Base-by-base conservation (phyloP, 2,113 vertebrate species). In the Ageneiosus marmoratus region DNA sequence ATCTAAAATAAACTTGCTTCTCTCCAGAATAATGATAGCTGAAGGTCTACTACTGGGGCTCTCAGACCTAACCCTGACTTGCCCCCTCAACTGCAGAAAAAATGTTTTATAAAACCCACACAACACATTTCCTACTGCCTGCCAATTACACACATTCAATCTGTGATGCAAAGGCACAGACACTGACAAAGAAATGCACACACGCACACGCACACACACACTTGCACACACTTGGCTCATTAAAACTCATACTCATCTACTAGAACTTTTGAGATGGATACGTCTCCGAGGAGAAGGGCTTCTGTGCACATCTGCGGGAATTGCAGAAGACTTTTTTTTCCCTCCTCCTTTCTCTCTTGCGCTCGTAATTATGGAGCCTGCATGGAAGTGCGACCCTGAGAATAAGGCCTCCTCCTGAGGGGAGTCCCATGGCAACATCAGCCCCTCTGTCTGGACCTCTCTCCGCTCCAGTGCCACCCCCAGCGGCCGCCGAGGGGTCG, bases 351-450 rank as follows among this genome's bases (percentile, higher is more conserved):
- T 44, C 80, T 70, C 73, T 80, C 79, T 83, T 53, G 46, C 65
- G 90, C 91, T 93, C 89, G 91, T 94, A 94, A 94, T 94, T 94
- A 93, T 91, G 90, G 90, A 90, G 88, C 91, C 92, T 91, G 92
- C 91, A 92, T 89, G 88, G 92, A 93, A 91, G 91, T 92, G 88
- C 92, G 93, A 94, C 93, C 93, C 92, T 91, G 92, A 93, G 92
- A 93, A 92, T 91, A 93, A 91, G 93, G 91, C 90, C 89, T 86
- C 63, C 88, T 93, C 93, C 92, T 91, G 84, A 70, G 80, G 92
- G 92, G 91, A 92, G 90, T 89, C 86, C 88, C 90, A 81, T 86
- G 91, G 91, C 90, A 92, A 89, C 90, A 90, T 91, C 90, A 90
- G 88, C 88, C 79, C 89, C 89, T 89, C 89, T 91, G 87, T 91